Evolutionary conservation across 2,888 invertebrate species (phyloP), one percentile per base, ranked within the genome.

Genomic region (Acanthosepion esculentum): DNA sequence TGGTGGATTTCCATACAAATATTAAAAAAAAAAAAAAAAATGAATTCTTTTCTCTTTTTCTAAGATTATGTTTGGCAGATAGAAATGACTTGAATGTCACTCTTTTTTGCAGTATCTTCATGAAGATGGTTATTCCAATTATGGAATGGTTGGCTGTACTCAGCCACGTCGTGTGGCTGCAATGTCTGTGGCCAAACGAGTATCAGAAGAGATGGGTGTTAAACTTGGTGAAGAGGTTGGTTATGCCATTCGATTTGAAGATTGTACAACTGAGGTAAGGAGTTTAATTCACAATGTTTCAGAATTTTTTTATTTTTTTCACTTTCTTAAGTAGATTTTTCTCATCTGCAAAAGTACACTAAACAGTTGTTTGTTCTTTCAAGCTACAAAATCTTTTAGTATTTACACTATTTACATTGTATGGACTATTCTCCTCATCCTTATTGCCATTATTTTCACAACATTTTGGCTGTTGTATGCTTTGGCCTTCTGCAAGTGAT

Each of bases 181-280:
- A 95, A 99, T 99, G 99, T 99, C 99, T 0, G 99, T 99, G 0
- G 99, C 99, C 1, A 99, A 99, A 97, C 98, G 99, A 96, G 99
- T 99, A 26, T 99, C 99, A 5, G 99, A 99, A 97, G 99, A 99
- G 98, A 99, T 99, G 99, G 98, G 98, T 78, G 98, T 99, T 0
- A 98, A 98, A 95, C 98, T 99, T 92, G 99, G 98, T 8, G 98
- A 99, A 95, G 99, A 99, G 97, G 99, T 99, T 20, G 99, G 99
- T 29, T 99, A 99, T 98, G 99, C 99, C 48, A 99, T 99, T 97
- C 99, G 99, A 96, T 99, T 99, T 98, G 99, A 99, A 97, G 99
- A 99, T 98, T 99, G 99, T 97, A 99, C 99, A 0, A 98, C 99
- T 0, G 99, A 99, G 97, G 98, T 98, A 96, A 93, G 93, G 4